Evolutionary conservation across 2,113 vertebrate species (phyloP), one percentile per base, ranked within the genome.

Genomic region (Paratilapia polleni): DNA sequence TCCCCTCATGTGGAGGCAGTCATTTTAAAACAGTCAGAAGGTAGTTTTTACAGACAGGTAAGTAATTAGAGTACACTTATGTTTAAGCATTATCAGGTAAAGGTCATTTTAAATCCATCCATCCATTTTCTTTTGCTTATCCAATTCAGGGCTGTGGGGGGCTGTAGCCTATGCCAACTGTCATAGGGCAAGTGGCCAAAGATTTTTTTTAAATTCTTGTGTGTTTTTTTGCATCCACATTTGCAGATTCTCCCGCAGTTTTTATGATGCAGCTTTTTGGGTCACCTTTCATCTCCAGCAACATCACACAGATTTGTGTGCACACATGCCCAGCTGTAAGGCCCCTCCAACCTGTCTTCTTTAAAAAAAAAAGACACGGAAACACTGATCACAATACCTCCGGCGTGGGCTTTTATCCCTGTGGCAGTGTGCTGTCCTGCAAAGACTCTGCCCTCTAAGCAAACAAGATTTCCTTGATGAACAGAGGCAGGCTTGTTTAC

Each of bases 401-500:
- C 60, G 17, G 81, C 24, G n/a, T 3, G 34, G 19, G 24, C 62
- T 52, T 87, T 92, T 82, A 87, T 91, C 79, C 83, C 70, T 2
- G 43, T 68, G 86, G 82, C 85, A 83, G 79, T 13, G 34, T 28
- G 85, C 57, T 61, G 86, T 87, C 92, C 86, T 61, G 81, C 76
- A 70, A 77, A 81, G 88, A 77, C 63, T 20, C 81, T 73, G 84
- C 78, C 74, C 83, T 82, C 89, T 81, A 85, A 91, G 78, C 88
- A 95, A 94, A 94, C 88, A 94, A 84, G 89, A 93, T 94, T 92
- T 93, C 88, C 74, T 58, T 90, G 91, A 93, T 88, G 91, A 95
- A 89, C 83, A 92, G 79, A 80, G 84, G 88, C 77, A 81, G 68
- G 24, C 81, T 83, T 93, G 91, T 94, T 94, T 93, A 89, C 89